These are phyloP conservation scores for Mylabris sibirica DNA, from an alignment of 2,888 invertebrate species.

Conservation along the genomic window DNA sequence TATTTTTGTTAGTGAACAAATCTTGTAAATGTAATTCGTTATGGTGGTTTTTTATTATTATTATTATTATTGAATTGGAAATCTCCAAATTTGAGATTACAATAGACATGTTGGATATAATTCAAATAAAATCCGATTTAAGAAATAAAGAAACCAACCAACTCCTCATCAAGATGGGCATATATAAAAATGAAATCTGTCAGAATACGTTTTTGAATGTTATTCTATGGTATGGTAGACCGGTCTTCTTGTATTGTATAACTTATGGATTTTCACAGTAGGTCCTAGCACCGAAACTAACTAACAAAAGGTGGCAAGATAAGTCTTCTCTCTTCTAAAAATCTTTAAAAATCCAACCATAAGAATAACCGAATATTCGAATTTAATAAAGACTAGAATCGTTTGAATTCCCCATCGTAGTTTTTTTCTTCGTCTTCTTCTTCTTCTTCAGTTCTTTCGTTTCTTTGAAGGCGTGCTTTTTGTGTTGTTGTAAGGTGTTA, in stretches of 20 bases:
- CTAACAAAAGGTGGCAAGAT: conserved; percentile 29
- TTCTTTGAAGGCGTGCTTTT: conserved; percentile 10
- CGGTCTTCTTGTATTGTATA: conserved; percentile 33
- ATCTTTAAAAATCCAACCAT: not conserved
- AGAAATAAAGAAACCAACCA: not conserved
- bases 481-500: conserved; percentile 45
- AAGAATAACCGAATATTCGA: conserved; percentile 9
- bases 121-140: not conserved
- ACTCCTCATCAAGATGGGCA: not conserved
- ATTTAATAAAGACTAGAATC: conserved; percentile 17
- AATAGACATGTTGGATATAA: not conserved
- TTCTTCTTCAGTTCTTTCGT: not conserved
- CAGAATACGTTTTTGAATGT: not conserved
- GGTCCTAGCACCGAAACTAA: conserved; percentile 41
- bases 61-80: too few relatives aligned
- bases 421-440: not conserved
- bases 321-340: not conserved
- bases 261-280: conserved; percentile 51
- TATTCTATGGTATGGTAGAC: not conserved
- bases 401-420: not conserved
- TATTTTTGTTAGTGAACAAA: not conserved
- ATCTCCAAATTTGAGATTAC: not conserved
- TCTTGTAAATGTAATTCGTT: too few relatives aligned
- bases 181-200: not conserved
- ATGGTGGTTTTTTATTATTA: too few relatives aligned